A percentile compares a stretch with the other conserved stretches of the same genome.
These are phyloP conservation scores for Montifringilla adamsi DNA, from an alignment of 2,113 vertebrate genomes.

Conservation along the genomic window DNA sequence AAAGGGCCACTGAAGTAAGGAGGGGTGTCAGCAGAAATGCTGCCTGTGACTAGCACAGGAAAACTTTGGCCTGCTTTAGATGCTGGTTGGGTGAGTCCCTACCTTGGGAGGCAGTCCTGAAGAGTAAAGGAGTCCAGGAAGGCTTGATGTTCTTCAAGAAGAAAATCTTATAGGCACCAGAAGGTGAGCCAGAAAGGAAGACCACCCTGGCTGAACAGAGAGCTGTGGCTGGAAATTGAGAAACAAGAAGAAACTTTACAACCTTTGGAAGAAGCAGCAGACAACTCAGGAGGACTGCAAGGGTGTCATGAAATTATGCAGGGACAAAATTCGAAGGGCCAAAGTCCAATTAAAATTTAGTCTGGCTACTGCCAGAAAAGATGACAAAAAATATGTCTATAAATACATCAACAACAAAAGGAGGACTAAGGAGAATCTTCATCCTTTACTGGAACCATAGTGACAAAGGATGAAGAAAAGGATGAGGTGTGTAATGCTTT, in stretches of 20 bases:
- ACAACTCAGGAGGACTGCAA: not conserved
- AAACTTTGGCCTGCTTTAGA: too few relatives aligned
- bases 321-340: not conserved
- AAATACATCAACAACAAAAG: not conserved
- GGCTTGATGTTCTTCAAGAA: not conserved
- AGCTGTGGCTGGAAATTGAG: not conserved
- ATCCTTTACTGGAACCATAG: not conserved
- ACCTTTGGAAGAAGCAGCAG: not conserved
- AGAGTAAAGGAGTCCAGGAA: not conserved
- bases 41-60: not conserved
- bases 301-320: not conserved
- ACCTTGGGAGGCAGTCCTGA: not conserved
- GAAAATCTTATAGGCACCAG: fast-evolving
- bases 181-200: not conserved
- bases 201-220: not conserved
- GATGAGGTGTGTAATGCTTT: not conserved
- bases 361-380: not conserved
- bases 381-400: not conserved
- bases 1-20: not conserved
- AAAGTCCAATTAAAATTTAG: not conserved
- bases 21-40: not conserved
- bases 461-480: not conserved
- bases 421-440: not conserved
- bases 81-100: not conserved
- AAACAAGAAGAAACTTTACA: not conserved